These are phyloP conservation scores for Agrilus planipennis DNA, from an alignment of 1,140 invertebrate genomes.

Conservation along the genomic window DNA sequence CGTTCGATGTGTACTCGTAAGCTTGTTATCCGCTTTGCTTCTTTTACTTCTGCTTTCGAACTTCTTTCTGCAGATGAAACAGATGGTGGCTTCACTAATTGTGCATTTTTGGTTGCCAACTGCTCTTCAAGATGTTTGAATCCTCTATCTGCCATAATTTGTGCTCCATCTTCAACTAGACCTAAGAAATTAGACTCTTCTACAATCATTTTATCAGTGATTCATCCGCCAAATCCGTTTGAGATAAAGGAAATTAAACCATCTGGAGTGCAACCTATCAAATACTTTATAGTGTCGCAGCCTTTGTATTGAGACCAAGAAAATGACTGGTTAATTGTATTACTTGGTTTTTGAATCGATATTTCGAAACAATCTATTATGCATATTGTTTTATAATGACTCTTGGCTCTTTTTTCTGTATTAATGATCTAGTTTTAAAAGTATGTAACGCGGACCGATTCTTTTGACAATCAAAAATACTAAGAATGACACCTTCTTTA, in stretches of 20 bases:
- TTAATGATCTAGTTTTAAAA: no score
- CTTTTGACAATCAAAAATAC: no score
- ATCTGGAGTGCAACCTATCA: constrained; percentile 18
- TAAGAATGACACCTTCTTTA: no score
- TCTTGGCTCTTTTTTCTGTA: no score
- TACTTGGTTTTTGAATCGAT: constrained; percentile 7
- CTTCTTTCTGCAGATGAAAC: constrained; percentile 4
- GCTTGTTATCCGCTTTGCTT: no score
- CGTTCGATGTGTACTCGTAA: no score
- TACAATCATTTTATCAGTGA: constrained; percentile 15
- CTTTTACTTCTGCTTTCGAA: no score
- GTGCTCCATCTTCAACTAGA: background rate
- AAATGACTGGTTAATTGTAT: constrained; percentile 3
- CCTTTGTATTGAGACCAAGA: constrained; percentile 9
- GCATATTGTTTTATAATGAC: no score
- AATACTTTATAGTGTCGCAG: constrained; percentile 23
- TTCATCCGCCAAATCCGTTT: constrained; percentile 18
- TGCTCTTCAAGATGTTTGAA: constrained; percentile 7
- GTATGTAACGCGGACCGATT: no score
- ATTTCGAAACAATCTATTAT: constrained; percentile 10
- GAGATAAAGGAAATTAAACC: constrained; percentile 23
- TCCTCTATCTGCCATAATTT: constrained; percentile 22
- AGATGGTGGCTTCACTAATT: constrained; percentile 6
- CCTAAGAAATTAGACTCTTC: constrained; percentile 16
- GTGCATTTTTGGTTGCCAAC: background rate